A percentile compares a stretch with the other conserved stretches of the same genome.
Conservation (phyloP, 2,113 vertebrate genomes). For the Falco punctatus region DNA sequence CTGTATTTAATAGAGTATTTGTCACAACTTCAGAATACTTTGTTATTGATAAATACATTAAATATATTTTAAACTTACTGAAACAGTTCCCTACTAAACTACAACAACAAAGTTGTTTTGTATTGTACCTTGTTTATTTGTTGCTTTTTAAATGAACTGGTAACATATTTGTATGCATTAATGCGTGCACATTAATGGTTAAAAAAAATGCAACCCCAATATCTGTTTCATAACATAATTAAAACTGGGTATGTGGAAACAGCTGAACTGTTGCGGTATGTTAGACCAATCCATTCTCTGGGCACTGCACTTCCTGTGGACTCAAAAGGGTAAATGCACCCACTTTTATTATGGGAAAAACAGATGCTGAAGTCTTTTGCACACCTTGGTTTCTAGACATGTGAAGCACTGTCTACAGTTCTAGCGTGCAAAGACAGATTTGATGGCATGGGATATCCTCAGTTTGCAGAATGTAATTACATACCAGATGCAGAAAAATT, state of each 20-base stretch:
- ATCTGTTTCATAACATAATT: neutral
- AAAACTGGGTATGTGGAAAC: neutral
- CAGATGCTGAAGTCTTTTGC: neutral
- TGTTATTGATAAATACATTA: neutral
- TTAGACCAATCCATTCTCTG: neutral
- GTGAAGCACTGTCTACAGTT: neutral
- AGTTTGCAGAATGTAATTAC: neutral
- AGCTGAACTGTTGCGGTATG: neutral
- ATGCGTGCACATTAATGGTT: neutral
- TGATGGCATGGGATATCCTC: neutral
- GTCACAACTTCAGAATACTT: neutral
- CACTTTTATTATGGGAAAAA: neutral
- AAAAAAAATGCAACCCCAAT: neutral
- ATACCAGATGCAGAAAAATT: neutral
- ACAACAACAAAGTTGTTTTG: neutral
- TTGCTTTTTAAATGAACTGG: neutral
- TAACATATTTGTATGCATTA: neutral
- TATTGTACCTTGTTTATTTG: neutral
- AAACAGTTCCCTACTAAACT: neutral
- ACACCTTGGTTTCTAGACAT: neutral
- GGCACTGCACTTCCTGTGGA: neutral
- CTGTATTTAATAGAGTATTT: neutral
- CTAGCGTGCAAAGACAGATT: neutral
- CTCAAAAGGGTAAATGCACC: neutral
- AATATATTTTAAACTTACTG: no score